A percentile compares a stretch with the other conserved stretches of the same genome.
Conservation (phyloP, 1,140 invertebrate species). For the Cyphomyrmex costatus region DNA sequence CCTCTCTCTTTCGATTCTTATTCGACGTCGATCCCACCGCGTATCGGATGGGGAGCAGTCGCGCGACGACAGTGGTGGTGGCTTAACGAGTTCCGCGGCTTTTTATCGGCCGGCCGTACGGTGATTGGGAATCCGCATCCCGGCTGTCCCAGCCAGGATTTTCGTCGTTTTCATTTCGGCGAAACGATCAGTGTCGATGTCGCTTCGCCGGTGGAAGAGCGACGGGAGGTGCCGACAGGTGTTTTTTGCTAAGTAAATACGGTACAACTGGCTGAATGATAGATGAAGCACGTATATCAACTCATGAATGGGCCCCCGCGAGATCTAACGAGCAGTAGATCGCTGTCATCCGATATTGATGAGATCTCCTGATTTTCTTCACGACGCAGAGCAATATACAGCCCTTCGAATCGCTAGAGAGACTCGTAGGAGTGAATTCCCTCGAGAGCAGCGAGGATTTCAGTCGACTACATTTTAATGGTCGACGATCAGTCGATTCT, state of each 20-base stretch:
- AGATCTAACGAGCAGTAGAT: conserved; percentile 1
- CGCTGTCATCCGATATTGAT: background rate
- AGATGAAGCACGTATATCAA: conserved; percentile 30
- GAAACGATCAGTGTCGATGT: conserved; percentile 62
- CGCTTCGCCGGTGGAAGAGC: background rate
- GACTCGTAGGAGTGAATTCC: background rate
- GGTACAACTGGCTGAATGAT: conserved; percentile 28
- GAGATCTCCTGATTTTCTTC: background rate
- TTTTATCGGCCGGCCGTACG: conserved; percentile 70
- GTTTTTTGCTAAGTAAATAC: conserved; percentile 59
- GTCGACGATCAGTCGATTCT: background rate
- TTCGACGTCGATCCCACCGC: conserved; percentile 62
- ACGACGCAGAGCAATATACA: background rate
- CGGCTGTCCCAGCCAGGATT: conserved; percentile 35
- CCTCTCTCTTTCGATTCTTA: conserved; percentile 61
- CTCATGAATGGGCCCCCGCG: background rate
- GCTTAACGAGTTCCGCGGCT: conserved; percentile 75
- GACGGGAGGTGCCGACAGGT: conserved; percentile 47
- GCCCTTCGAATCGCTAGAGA: background rate
- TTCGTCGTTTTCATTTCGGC: conserved; percentile 57
- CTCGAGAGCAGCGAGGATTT: background rate
- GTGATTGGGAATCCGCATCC: conserved; percentile 67
- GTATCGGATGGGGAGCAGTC: conserved; percentile 23
- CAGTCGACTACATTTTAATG: background rate
- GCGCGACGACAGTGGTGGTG: background rate